A percentile compares a stretch with the other conserved stretches of the same genome.
Conservation (phyloP, 2,888 invertebrate genomes). For the Amphipoea lucens region DNA sequence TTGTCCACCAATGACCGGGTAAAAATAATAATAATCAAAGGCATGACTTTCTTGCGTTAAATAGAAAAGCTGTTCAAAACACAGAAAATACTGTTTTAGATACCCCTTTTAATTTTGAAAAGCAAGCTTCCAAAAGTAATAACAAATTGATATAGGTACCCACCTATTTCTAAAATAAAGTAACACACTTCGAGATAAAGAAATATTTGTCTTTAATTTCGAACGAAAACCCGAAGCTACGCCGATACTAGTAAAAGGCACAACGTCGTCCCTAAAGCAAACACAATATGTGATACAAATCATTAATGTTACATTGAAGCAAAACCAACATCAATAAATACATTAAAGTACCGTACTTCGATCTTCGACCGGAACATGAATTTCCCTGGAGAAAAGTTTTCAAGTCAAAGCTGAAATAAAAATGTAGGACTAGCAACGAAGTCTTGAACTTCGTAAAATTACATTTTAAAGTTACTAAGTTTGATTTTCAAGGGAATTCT, state of each 20-base stretch:
- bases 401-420: slow-evolving; percentile 31
- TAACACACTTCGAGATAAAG: background rate
- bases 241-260: slow-evolving; percentile 5
- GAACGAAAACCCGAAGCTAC: background rate
- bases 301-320: slow-evolving; percentile 34
- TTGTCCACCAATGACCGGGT: background rate
- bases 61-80: background rate
- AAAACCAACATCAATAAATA: slow-evolving; percentile 47
- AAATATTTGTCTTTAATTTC: slow-evolving; percentile 50
- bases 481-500: background rate
- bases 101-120: background rate
- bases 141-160: background rate
- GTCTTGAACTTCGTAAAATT: slow-evolving; percentile 9
- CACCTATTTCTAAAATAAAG: background rate
- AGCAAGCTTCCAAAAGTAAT: background rate
- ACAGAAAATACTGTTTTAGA: background rate
- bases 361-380: slow-evolving; percentile 27
- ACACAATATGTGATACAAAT: slow-evolving; percentile 23
- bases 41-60: background rate
- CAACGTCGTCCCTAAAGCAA: slow-evolving; percentile 8
- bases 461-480: slow-evolving; percentile 23
- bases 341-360: slow-evolving; percentile 24
- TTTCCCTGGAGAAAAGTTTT: slow-evolving; percentile 50
- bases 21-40: background rate
- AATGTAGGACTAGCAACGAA: slow-evolving; percentile 20